Conservation (phyloP, 2,888 invertebrate genomes). For the Noctua fimbriata region DNA sequence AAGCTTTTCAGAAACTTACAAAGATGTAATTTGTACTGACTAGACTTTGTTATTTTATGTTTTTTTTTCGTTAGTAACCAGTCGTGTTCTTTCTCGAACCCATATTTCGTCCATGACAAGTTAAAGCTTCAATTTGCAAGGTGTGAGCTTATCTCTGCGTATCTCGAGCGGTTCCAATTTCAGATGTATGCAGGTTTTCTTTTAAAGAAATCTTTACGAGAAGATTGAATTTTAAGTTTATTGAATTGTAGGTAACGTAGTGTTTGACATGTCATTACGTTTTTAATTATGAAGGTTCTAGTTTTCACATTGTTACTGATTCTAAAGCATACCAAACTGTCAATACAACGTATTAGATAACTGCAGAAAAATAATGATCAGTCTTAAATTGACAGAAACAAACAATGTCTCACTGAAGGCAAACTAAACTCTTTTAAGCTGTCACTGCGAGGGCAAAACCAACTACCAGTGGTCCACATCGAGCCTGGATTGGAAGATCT, state of each 20-base stretch:
- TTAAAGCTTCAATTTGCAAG: constrained; percentile 36
- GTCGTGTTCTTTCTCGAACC: constrained; percentile 6
- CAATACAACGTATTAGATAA: not conserved
- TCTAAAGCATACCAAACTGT: not conserved
- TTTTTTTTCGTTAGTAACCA: not conserved
- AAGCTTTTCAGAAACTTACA: not conserved
- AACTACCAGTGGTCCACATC: not conserved
- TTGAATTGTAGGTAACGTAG: not conserved
- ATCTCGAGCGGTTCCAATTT: constrained; percentile 23
- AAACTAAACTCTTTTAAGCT: not conserved
- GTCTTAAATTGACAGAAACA: not conserved
- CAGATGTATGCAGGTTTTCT: constrained; percentile 19
- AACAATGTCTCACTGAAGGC: not conserved
- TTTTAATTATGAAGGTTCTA: not conserved
- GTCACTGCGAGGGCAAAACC: not conserved
- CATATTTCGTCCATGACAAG: constrained; percentile 42
- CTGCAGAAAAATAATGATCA: not conserved
- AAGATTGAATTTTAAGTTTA: not conserved
- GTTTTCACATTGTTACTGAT: not conserved
- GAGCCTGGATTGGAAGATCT: not conserved
- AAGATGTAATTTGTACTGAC: not conserved
- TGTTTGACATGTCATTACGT: not conserved
- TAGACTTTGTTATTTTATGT: not conserved
- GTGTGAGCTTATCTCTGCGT: constrained; percentile 34
- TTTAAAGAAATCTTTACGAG: not conserved